Conservation (phyloP, 2,888 invertebrate species). For the Nycteola revayana region DNA sequence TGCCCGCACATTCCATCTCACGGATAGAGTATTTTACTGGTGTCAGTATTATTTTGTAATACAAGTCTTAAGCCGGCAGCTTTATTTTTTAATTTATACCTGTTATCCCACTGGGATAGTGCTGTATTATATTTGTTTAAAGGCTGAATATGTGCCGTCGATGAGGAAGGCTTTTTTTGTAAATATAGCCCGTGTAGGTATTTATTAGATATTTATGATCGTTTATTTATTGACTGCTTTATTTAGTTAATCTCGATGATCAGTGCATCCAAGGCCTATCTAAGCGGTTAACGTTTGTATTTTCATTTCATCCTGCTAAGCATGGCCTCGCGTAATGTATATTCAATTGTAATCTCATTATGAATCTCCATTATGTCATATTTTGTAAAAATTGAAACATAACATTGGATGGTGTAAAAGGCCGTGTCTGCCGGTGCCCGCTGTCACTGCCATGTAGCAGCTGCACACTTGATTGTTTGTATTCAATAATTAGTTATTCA, state of each 20-base stretch:
- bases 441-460: conserved; percentile 13
- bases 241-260: conserved; percentile 73
- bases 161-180: conserved; percentile 75
- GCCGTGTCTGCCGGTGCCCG: conserved; percentile 44
- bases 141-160: conserved; percentile 73
- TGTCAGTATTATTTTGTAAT: conserved; percentile 81
- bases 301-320: conserved; percentile 74
- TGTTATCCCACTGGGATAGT: conserved; percentile 77
- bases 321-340: conserved; percentile 72
- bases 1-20: conserved; percentile 75
- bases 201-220: conserved; percentile 83
- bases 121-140: conserved; percentile 80
- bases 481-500: conserved; percentile 25
- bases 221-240: conserved; percentile 83
- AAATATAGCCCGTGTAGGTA: conserved; percentile 81
- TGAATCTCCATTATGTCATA: conserved; percentile 70
- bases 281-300: conserved; percentile 71
- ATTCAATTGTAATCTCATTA: conserved; percentile 74
- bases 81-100: conserved; percentile 81
- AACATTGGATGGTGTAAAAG: conserved; percentile 76
- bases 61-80: conserved; percentile 78
- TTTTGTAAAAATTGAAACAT: conserved; percentile 66
- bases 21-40: conserved; percentile 75
- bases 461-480: conserved; percentile 29
- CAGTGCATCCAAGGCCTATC: conserved; percentile 62